These are phyloP conservation scores for Caenorhabditis latens DNA, from an alignment of 1,140 invertebrate species.

Conservation along the genomic window DNA sequence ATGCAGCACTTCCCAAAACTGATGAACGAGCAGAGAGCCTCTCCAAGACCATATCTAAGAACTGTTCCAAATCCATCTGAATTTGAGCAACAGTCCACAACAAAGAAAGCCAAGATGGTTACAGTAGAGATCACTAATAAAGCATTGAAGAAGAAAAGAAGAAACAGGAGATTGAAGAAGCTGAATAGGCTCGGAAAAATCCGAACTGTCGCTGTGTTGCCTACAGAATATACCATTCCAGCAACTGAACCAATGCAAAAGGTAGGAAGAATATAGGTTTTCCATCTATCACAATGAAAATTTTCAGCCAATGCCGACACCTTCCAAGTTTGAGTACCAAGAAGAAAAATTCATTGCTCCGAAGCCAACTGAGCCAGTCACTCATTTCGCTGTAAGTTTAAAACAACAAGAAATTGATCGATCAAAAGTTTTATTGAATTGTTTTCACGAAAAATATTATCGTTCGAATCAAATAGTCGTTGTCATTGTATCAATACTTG, in stretches of 20 bases:
- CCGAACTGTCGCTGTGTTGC: neutral
- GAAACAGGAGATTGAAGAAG: slow-evolving; percentile 53
- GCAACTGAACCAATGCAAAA: slow-evolving; percentile 37
- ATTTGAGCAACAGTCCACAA: neutral
- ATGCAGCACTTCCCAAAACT: slow-evolving; percentile 35
- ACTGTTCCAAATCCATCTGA: slow-evolving; percentile 16
- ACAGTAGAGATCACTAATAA: slow-evolving; percentile 32
- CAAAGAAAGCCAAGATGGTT: slow-evolving; percentile 28
- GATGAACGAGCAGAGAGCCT: slow-evolving; percentile 44
- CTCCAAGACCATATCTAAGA: slow-evolving; percentile 24
- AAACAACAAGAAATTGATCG: neutral
- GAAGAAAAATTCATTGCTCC: slow-evolving; percentile 37
- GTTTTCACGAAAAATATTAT: neutral
- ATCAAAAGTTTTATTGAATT: slow-evolving; percentile 37
- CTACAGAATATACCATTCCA: slow-evolving; percentile 30
- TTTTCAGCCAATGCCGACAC: slow-evolving; percentile 41
- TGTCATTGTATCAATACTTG: neutral
- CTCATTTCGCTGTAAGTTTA: neutral
- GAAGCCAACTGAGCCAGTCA: slow-evolving; percentile 13
- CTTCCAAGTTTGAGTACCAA: neutral
- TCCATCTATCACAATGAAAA: neutral
- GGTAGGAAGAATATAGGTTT: neutral
- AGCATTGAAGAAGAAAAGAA: slow-evolving; percentile 33
- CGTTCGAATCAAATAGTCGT: slow-evolving; percentile 2
- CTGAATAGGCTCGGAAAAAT: slow-evolving; percentile 28